Conservation (phyloP, 35 echinoderm and acorn worm species). For the Anneissia japonica region DNA sequence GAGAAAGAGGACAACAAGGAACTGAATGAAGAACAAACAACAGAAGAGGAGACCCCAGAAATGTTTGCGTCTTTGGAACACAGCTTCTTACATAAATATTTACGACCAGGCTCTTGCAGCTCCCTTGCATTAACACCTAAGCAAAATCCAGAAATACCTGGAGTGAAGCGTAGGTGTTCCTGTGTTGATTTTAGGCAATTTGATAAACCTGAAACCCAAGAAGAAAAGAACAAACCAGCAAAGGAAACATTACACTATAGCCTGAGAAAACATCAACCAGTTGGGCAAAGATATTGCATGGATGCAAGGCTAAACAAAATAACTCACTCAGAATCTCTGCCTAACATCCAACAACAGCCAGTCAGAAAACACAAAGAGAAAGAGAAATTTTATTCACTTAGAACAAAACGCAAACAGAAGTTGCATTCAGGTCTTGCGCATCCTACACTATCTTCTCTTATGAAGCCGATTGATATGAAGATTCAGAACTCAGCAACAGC, state of each 20-base stretch:
- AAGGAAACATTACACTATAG: not conserved
- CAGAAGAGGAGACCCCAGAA: not conserved
- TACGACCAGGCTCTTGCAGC: not conserved
- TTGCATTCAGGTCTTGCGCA: not conserved
- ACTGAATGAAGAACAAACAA: not conserved
- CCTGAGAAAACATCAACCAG: not conserved
- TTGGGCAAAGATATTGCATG: not conserved
- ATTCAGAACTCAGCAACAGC: slow-evolving; percentile 58
- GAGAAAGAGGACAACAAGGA: not conserved
- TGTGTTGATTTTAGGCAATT: not conserved
- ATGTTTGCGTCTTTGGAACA: not conserved
- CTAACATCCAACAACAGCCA: not conserved
- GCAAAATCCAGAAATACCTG: not conserved
- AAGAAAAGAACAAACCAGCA: not conserved
- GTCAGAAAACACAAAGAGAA: not conserved
- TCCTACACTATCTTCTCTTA: not conserved
- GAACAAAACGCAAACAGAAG: not conserved
- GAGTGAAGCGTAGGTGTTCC: not conserved
- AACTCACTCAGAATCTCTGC: not conserved
- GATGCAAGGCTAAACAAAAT: not conserved
- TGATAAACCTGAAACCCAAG: not conserved
- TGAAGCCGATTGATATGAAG: not conserved
- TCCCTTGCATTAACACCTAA: not conserved
- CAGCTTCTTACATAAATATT: not conserved
- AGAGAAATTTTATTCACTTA: not conserved